Conservation (phyloP, 2,113 vertebrate genomes). For the Larimichthys crocea region DNA sequence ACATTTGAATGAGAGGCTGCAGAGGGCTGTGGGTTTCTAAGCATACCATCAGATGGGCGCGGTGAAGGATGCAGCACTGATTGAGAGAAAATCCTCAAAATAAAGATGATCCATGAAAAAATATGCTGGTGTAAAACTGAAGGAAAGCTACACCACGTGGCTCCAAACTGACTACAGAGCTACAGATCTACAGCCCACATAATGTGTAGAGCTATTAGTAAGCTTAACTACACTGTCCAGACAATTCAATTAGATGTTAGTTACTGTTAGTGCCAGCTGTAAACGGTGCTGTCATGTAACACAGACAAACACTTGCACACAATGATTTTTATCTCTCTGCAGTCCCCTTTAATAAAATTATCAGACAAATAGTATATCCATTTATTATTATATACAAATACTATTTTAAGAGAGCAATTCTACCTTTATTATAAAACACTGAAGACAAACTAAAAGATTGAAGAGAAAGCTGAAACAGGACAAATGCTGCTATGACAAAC, state of each 20-base stretch:
- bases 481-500: neutral
- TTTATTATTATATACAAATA: neutral
- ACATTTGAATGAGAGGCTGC: slow-evolving; percentile 35
- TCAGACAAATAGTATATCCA: neutral
- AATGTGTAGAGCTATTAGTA: neutral
- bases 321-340: slow-evolving; percentile 21
- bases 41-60: slow-evolving; percentile 2
- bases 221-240: neutral
- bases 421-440: neutral
- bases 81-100: slow-evolving; percentile 1
- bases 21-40: slow-evolving; percentile 42
- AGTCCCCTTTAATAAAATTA: neutral
- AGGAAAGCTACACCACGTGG: neutral
- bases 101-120: slow-evolving; percentile 7
- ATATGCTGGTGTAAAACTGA: neutral
- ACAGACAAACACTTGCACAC: neutral
- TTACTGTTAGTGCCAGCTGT: neutral
- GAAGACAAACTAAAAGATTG: neutral
- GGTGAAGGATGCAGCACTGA: neutral
- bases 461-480: neutral
- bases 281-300: neutral
- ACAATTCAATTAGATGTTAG: neutral
- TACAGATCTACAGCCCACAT: neutral
- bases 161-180: neutral
- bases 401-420: neutral